These are phyloP conservation scores for Helicoverpa armigera DNA, from an alignment of 1,140 invertebrate species.

Conservation along the genomic window DNA sequence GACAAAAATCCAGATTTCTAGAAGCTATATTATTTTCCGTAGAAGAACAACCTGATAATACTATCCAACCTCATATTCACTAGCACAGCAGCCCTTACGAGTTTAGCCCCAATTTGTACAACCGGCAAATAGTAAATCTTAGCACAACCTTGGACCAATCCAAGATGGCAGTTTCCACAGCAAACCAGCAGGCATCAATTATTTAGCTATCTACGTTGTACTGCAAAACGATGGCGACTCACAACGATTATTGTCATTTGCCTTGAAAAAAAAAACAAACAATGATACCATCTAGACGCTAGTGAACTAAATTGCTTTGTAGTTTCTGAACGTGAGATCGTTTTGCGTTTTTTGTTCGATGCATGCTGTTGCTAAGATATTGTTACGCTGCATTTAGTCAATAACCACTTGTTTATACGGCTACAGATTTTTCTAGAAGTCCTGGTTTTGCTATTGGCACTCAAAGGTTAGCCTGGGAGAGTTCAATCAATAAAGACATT, in stretches of 20 bases:
- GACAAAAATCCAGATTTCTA: no score
- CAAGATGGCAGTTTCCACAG: background rate
- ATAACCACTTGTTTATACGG: background rate
- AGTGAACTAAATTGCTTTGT: constrained; percentile 43
- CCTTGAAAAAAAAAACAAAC: constrained; percentile 37
- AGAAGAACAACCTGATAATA: no score
- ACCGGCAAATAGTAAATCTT: no score
- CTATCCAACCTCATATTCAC: no score
- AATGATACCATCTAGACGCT: constrained; percentile 40
- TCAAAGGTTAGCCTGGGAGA: no score
- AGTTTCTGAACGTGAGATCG: constrained; percentile 39
- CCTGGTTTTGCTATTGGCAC: no score
- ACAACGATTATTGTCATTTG: constrained; percentile 41
- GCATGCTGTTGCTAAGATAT: background rate
- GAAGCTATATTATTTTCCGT: no score
- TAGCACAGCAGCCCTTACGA: no score
- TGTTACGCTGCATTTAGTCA: background rate
- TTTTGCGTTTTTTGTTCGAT: constrained; percentile 29
- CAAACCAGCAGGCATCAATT: constrained; percentile 10
- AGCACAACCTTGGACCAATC: constrained; percentile 3
- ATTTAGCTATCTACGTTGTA: constrained; percentile 39
- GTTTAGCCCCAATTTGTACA: no score
- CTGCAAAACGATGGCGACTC: constrained; percentile 23
- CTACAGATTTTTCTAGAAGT: no score
- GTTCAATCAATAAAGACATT: background rate